These are phyloP conservation scores for Marisa cornuarietis DNA, from an alignment of 1,140 invertebrate species.

Conservation along the genomic window DNA sequence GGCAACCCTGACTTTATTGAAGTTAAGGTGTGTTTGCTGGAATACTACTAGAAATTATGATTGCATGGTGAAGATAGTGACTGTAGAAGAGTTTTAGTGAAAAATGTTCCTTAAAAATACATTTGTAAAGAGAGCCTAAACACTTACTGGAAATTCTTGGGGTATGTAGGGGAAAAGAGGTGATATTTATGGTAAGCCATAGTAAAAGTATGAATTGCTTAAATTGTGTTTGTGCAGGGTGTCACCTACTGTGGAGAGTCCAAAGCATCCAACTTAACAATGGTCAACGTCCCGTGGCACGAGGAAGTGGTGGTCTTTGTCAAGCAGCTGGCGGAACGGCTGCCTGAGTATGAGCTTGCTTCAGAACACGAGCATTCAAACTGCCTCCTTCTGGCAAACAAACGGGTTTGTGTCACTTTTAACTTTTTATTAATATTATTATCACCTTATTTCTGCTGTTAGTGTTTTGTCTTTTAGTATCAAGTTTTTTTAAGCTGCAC, in stretches of 20 bases:
- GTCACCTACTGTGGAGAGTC: slow-evolving; percentile 76
- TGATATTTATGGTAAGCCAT: not conserved
- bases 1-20: slow-evolving; percentile 77
- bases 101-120: too few relatives aligned
- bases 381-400: slow-evolving; percentile 73
- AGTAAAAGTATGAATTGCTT: not conserved
- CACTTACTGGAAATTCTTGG: not conserved
- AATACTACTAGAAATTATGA: not conserved
- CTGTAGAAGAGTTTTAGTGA: too few relatives aligned
- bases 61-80: not conserved
- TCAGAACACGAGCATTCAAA: slow-evolving; percentile 77
- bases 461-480: not conserved
- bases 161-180: not conserved
- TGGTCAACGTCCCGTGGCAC: slow-evolving; percentile 77
- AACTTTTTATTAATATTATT: not conserved
- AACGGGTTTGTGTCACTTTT: slow-evolving; percentile 64
- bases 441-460: too few relatives aligned
- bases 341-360: slow-evolving; percentile 72
- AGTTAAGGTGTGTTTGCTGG: slow-evolving; percentile 69
- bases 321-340: slow-evolving; percentile 64
- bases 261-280: slow-evolving; percentile 71
- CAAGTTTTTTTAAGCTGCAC: not conserved
- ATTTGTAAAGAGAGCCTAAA: too few relatives aligned
- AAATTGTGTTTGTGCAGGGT: slow-evolving; percentile 63
- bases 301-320: slow-evolving; percentile 73